Evolutionary conservation across 2,113 vertebrate species (phyloP).

Genomic region (Gymnocephalus cernua): DNA sequence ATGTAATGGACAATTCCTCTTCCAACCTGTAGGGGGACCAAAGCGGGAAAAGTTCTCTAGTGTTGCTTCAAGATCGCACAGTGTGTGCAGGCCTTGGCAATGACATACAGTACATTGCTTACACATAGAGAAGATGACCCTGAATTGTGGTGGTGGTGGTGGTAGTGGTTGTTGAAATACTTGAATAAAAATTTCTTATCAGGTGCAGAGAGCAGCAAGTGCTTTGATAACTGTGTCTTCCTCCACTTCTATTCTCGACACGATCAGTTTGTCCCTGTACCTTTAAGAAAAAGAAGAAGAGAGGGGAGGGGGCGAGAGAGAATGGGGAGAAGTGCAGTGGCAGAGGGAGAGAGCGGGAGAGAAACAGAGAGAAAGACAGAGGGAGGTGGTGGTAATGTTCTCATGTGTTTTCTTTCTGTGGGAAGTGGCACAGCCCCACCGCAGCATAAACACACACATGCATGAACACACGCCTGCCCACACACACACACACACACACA

Average conservation of each 20-base stretch:
- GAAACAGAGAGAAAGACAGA: constrained; percentile 21
- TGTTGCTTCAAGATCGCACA: background rate
- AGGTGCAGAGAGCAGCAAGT: constrained; percentile 6
- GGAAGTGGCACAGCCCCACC: constrained; percentile 68
- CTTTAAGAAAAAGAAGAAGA: constrained; percentile 66
- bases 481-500: constrained; percentile 16
- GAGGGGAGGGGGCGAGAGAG: constrained; percentile 33
- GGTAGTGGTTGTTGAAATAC: background rate
- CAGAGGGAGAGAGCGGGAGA: constrained; percentile 20
- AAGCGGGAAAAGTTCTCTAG: no score
- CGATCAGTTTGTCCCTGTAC: constrained; percentile 33
- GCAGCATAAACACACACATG: constrained; percentile 52
- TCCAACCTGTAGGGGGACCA: no score
- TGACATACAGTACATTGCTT: background rate
- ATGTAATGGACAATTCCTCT: no score
- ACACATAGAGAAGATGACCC: background rate
- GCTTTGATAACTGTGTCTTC: constrained; percentile 8
- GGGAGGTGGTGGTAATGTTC: constrained; percentile 60
- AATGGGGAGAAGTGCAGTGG: constrained; percentile 52
- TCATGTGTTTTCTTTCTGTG: constrained; percentile 73
- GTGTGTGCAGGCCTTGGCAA: background rate
- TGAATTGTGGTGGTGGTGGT: background rate
- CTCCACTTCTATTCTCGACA: background rate
- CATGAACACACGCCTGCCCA: constrained; percentile 43
- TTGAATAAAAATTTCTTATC: background rate